Evolutionary conservation across 2,797 vertebrate genomes (phyloP).

Genomic region (Microchirus variegatus): DNA sequence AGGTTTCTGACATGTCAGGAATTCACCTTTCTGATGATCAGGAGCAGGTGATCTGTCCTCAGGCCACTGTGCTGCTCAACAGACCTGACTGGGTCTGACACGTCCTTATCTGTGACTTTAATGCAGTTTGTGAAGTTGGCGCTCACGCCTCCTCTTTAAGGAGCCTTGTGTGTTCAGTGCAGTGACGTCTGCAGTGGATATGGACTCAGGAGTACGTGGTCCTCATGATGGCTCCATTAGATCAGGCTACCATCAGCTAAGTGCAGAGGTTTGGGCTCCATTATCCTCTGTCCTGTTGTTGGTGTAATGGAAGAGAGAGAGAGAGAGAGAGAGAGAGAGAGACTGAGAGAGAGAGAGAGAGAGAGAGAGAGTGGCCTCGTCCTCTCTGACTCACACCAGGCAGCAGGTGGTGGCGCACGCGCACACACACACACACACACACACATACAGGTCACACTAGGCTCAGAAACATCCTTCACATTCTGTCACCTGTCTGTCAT

Average conservation of each 20-base stretch:
- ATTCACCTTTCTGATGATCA: too few species aligned
- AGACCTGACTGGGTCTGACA: too few species aligned
- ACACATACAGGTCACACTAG: slow-evolving; percentile 4
- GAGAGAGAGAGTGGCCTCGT: slow-evolving; percentile 23
- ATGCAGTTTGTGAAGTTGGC: too few species aligned
- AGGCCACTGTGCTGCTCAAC: too few species aligned
- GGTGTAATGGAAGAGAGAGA: slow-evolving; percentile 27
- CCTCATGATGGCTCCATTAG: slow-evolving; percentile 41
- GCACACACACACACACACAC: slow-evolving; percentile 7
- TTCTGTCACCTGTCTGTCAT: slow-evolving; percentile 23
- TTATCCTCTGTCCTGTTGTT: slow-evolving; percentile 33
- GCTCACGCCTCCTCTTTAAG: too few species aligned
- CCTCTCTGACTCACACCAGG: slow-evolving; percentile 29
- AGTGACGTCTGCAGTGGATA: slow-evolving; percentile 20
- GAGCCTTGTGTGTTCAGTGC: not conserved
- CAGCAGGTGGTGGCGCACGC: slow-evolving; percentile 44
- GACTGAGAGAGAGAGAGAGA: too few species aligned
- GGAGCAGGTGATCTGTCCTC: too few species aligned
- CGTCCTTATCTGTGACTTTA: too few species aligned
- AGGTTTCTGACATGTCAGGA: too few species aligned
- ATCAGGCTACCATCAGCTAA: slow-evolving; percentile 37
- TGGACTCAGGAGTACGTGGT: slow-evolving; percentile 30
- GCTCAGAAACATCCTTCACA: slow-evolving; percentile 15
- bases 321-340: too few species aligned
- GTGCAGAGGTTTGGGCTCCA: slow-evolving; percentile 39